A percentile compares a stretch with the other conserved stretches of the same genome.
Evolutionary conservation across 2,888 invertebrate species (phyloP).

Genomic region (Apamea anceps): DNA sequence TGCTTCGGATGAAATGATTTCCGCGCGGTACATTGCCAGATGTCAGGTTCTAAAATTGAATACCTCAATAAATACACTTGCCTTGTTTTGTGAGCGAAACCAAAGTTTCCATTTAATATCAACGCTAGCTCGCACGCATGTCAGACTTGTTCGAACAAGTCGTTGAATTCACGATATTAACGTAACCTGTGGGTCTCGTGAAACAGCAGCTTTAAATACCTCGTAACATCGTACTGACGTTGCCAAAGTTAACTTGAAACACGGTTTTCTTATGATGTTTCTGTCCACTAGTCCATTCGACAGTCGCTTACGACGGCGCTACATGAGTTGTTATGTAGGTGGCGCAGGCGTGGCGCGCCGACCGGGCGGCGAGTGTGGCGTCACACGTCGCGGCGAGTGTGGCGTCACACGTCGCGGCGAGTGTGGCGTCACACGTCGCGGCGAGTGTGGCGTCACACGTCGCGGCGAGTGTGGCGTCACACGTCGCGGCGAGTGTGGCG

Average conservation of each 20-base stretch:
- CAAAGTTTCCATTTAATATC: conserved; percentile 24
- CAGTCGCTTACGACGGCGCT: conserved; percentile 16
- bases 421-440: no score
- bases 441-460: no score
- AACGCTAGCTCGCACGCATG: conserved; percentile 40
- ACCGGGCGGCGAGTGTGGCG: background rate
- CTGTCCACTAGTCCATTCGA: conserved; percentile 57
- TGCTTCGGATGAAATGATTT: background rate
- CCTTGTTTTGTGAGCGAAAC: conserved; percentile 39
- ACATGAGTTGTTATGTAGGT: background rate
- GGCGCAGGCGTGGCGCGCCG: background rate
- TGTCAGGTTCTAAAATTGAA: conserved; percentile 5
- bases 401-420: background rate
- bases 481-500: no score
- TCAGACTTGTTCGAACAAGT: conserved; percentile 11
- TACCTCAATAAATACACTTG: conserved; percentile 22
- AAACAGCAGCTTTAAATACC: conserved; percentile 54
- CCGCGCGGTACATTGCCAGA: conserved; percentile 25
- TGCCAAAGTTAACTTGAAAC: conserved; percentile 56
- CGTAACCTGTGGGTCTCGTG: conserved; percentile 31
- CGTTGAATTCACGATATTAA: background rate
- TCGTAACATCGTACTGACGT: conserved; percentile 56
- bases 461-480: no score
- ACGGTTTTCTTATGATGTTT: conserved; percentile 59
- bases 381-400: background rate